Evolutionary conservation across 2,797 vertebrate genomes (phyloP).

Genomic region (Acanthis flammea): DNA sequence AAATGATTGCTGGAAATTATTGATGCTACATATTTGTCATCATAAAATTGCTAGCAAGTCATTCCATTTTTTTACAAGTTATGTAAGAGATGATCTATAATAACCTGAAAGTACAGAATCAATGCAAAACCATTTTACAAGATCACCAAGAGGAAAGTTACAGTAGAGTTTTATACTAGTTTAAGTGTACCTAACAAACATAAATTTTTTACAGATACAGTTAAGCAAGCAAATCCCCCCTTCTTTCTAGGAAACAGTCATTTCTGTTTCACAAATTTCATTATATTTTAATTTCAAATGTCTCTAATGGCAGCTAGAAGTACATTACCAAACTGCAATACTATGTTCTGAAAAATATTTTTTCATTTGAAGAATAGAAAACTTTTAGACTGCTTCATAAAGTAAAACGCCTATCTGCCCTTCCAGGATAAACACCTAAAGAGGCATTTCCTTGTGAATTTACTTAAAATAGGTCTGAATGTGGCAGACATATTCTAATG

Average conservation of each 20-base stretch:
- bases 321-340: constrained; percentile 18
- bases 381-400: constrained; percentile 4
- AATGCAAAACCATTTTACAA: not conserved
- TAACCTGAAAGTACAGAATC: not conserved
- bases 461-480: constrained; percentile 49
- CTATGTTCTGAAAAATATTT: constrained; percentile 25
- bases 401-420: constrained; percentile 1
- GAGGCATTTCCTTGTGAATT: constrained; percentile 50
- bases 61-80: not conserved
- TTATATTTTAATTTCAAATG: not conserved
- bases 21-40: not conserved
- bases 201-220: not conserved
- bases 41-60: not conserved
- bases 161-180: not conserved
- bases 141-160: not conserved
- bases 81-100: not conserved
- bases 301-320: not conserved
- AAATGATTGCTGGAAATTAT: not conserved
- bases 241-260: not conserved
- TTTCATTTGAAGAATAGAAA: constrained; percentile 44
- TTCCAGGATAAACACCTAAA: constrained; percentile 48
- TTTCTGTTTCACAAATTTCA: not conserved
- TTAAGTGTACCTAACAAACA: not conserved
- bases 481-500: constrained; percentile 48
- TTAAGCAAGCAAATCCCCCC: not conserved